phyloP scores from a whole-genome alignment of 2,113 vertebrate species.

The Propithecus coquereli region DNA sequence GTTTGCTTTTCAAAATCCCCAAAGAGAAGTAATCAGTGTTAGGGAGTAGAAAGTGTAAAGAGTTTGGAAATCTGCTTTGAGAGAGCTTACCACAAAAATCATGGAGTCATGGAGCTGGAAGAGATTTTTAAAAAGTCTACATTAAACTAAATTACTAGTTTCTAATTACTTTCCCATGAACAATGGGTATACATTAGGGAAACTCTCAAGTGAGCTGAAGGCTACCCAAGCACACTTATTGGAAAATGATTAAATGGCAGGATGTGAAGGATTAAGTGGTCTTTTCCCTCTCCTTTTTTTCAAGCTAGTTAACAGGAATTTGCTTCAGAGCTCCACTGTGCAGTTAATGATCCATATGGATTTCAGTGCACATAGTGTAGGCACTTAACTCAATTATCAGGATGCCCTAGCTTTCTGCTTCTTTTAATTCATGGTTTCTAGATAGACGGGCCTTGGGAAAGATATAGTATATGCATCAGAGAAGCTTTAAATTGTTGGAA shows the following conservation, averaged over 20 bases:
- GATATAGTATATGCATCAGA: not conserved
- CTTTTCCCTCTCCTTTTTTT: not conserved
- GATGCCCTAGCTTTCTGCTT: not conserved
- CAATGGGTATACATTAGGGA: not conserved
- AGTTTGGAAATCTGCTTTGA: not conserved
- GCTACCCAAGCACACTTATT: not conserved
- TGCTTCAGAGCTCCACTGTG: not conserved
- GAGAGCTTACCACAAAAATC: not conserved
- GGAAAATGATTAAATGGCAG: slow-evolving; percentile 38
- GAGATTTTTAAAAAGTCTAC: not conserved
- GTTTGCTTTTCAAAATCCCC: not conserved
- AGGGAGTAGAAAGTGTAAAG: not conserved
- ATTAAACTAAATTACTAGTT: slow-evolving; percentile 32
- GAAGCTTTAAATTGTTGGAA: not conserved
- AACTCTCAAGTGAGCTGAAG: not conserved
- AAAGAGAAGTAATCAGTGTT: not conserved
- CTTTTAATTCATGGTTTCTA: slow-evolving; percentile 39
- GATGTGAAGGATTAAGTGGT: not conserved
- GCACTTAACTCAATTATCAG: slow-evolving; percentile 25
- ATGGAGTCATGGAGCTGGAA: not conserved
- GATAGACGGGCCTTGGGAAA: not conserved
- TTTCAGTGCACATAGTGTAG: not conserved
- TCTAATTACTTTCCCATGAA: slow-evolving; percentile 14
- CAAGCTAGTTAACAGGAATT: not conserved
- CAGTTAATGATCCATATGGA: not conserved